These are phyloP conservation scores for Caretta caretta DNA, from an alignment of 2,113 vertebrate species.

Conservation along the genomic window DNA sequence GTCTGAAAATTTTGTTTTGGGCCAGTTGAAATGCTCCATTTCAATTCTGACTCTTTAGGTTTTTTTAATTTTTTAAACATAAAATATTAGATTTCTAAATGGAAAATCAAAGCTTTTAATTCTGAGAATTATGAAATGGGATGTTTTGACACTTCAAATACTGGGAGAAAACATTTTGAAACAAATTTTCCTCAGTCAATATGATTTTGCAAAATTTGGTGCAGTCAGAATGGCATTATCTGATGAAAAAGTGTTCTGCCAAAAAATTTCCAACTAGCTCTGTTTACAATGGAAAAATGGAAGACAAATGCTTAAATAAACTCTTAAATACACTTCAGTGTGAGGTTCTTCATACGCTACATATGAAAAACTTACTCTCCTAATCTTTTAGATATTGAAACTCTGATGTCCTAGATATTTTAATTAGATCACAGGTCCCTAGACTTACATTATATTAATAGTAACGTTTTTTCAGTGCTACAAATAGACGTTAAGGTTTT, in stretches of 20 bases:
- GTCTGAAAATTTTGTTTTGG: too few species aligned
- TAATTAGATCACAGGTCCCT: not conserved
- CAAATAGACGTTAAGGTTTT: not conserved
- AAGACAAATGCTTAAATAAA: not conserved
- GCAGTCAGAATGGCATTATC: too few species aligned
- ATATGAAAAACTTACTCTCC: not conserved
- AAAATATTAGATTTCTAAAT: too few species aligned
- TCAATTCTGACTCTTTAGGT: too few species aligned
- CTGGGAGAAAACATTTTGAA: too few species aligned
- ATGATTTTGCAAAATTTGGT: not conserved
- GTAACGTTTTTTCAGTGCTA: not conserved
- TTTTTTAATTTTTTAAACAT: too few species aligned
- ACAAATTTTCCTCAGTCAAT: too few species aligned
- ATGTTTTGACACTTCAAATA: too few species aligned
- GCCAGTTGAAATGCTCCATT: too few species aligned
- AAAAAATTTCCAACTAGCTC: not conserved
- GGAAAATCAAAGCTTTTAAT: too few species aligned
- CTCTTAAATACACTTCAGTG: not conserved
- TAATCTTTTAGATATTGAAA: not conserved
- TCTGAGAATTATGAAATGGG: too few species aligned
- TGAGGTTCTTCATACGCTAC: not conserved
- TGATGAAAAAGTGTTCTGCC: too few species aligned
- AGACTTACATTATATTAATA: not conserved
- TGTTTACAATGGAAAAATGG: not conserved
- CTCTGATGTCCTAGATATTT: not conserved